These are phyloP conservation scores for Urosaurus nigricauda DNA, from an alignment of 2,797 vertebrate species.

Conservation along the genomic window DNA sequence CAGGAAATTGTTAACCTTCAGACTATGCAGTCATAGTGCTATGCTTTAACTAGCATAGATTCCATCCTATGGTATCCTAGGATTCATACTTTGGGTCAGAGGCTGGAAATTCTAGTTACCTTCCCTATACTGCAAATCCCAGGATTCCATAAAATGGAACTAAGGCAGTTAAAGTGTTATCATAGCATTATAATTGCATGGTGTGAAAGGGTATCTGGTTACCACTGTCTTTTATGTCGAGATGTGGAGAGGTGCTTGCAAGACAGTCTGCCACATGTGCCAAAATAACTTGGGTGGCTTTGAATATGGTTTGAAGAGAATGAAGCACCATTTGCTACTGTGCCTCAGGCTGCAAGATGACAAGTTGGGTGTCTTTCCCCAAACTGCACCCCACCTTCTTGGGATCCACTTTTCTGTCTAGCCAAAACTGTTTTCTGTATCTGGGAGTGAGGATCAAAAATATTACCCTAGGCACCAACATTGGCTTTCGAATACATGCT, in stretches of 20 bases:
- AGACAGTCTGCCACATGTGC: neutral
- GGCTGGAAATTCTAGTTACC: no score
- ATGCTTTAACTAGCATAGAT: no score
- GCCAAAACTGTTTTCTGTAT: neutral
- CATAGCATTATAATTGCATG: no score
- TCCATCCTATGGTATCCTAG: no score
- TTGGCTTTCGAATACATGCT: neutral
- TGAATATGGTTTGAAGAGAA: neutral
- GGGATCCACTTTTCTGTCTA: neutral
- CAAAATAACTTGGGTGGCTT: neutral
- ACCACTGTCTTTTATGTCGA: neutral
- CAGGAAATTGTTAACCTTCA: neutral
- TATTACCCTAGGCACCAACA: neutral
- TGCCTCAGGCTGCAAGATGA: neutral
- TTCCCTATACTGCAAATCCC: no score
- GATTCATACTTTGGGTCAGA: no score
- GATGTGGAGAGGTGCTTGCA: neutral
- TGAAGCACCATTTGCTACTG: neutral
- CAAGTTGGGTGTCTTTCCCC: neutral
- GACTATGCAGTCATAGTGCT: no score
- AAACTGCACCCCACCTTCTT: neutral
- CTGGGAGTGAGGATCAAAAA: neutral
- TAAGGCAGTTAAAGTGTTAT: no score
- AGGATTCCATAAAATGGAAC: no score
- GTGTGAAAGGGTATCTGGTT: no score